Base-by-base conservation (phyloP, 2,888 invertebrate genomes). In the Tetragonula carbonaria region DNA sequence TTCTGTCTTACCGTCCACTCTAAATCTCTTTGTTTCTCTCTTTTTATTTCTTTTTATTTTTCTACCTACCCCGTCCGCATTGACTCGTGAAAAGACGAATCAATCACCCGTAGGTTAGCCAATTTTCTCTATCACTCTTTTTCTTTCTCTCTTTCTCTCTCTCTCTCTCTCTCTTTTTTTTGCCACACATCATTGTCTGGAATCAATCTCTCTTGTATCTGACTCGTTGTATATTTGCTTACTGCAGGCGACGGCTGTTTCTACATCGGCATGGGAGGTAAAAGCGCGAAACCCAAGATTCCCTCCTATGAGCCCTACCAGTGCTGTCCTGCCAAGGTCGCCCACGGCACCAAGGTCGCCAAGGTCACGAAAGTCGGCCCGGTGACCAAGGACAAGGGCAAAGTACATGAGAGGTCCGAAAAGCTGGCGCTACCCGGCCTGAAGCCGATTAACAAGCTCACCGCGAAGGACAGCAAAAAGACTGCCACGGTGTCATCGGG, bases 171-270 rank as follows among this genome's bases (percentile, higher is more conserved):
- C 45, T 80, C 50, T 78, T 55, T 63, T 38, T 62, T 62, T 45
- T 51, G 28, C 51, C 62, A 70, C 14, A 78, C 53, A 72, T 50
- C 67, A 51, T 51, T 70, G 72, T 65, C 72, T 78, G 78, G 75
- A 82, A 67, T 80, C 85, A 82, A 67, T 80, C 85, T 86, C 84
- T 87, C 86, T 45, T 92, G 82, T 93, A 90, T 93, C 92, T 94
- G 93, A 94, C 93, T 92, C 93, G 93, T 91, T 92, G 96, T 96
- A 96, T 97, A 97, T 97, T 97, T 97, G 97, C 97, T 97, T 97
- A 96, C 96, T 97, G 97, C 97, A 98, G 98, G 98, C 97, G 98
- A 98, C 97, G 98, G 98, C 97, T 98, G 98, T 97, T 98, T 98
- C 97, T 97, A 97, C 97, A 97, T 98, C 96, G 98, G 98, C 96